Evolutionary conservation across 1,140 invertebrate species (phyloP), one percentile per base, ranked within the genome.

Genomic region (Adoxophyes honmai): DNA sequence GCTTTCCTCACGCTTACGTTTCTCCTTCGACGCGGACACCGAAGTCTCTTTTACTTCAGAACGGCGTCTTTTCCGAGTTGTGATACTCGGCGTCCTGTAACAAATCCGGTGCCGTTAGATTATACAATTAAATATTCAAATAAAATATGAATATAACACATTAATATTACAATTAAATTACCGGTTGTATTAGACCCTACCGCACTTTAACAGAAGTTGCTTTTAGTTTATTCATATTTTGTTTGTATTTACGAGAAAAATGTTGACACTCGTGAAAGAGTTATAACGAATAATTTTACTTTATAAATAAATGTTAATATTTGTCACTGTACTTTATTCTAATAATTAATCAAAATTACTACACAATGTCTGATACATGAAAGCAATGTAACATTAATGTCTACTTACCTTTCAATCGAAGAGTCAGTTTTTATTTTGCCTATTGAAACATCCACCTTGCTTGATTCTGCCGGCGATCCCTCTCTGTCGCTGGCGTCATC

Each of bases 401-500:
- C 13, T 4, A 44, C 74, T 63, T 67, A 81, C 78, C 73, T 78
- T 5, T 73, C 66, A 11, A 62, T 52, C 14, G 63, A 55, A 44
- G 55, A 59, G 18, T 76, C 70, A 7, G 21, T 28, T 28, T 28
- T 28, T 28, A 28, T 28, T 16, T 60, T 68, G 60, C 75, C 79
- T 15, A 63, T 70, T 0, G 66, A 75, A 33, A 75, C 69, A 0
- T 70, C 61, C 68, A 78, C 76, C 61, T 78, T 81, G 1, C 68
- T 58, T 3, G 63, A 37, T 34, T 39, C 14, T 52, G 36, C 36
- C 34, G 55, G 44, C 6, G 36, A 6, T 28, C 78, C 74, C 21
- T 87, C 84, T 35, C 38, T 68, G 21, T 87, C 84, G 55, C 81
- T 87, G 0, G 60, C 61, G 18, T 81, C 79, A 55, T 48, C 42